Conservation (phyloP, 2,113 vertebrate genomes). For the Notarius lentiginosus region DNA sequence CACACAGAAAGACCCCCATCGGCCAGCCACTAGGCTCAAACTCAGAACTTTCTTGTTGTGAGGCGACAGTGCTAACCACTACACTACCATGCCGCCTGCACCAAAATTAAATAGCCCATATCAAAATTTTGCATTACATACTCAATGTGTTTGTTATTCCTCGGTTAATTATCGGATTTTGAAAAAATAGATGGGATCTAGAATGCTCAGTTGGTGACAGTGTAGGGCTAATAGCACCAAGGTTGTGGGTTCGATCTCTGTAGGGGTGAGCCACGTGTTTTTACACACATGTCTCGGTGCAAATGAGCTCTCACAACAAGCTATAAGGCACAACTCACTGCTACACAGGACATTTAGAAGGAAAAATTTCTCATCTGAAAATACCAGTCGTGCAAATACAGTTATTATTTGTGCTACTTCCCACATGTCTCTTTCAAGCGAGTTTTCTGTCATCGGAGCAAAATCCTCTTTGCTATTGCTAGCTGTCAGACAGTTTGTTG, state of each 20-base stretch:
- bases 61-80: too few species aligned
- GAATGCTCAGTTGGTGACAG: too few species aligned
- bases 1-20: too few species aligned
- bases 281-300: neutral
- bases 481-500: neutral
- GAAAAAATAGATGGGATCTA: too few species aligned
- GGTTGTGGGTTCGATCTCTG: constrained; percentile 59
- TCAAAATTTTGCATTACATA: too few species aligned
- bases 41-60: too few species aligned
- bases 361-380: too few species aligned
- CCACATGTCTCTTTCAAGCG: neutral
- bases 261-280: constrained; percentile 9
- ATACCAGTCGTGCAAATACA: neutral
- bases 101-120: too few species aligned
- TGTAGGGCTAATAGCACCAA: constrained; percentile 54
- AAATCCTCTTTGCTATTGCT: neutral
- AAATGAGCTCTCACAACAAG: neutral
- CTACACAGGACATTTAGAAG: neutral
- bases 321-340: neutral
- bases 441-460: neutral
- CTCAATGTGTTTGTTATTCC: too few species aligned
- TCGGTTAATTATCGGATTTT: too few species aligned
- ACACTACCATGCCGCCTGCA: too few species aligned
- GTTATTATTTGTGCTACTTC: neutral
- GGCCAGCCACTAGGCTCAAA: too few species aligned